Evolutionary conservation across 2,888 invertebrate genomes (phyloP), one percentile per base, ranked within the genome.

Genomic region (Mallateleia sp.): DNA sequence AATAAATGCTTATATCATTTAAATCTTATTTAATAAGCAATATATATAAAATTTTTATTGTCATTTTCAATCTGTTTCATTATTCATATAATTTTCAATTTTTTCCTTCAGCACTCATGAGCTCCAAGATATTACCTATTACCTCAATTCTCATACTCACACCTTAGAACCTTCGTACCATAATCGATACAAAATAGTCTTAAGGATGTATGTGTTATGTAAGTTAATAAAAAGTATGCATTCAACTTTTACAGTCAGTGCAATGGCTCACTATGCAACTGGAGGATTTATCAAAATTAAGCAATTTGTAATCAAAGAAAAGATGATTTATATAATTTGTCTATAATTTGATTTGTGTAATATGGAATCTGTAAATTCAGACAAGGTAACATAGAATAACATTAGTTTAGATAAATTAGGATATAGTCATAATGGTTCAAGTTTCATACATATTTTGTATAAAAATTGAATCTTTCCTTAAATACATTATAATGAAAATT

Each of bases 301-400:
- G 14, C 50, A 25, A 60, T 54, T 28, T 52, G 22, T 60, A 58
- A 66, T 69, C 69, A 83, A 71, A 64, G 47, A 60, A 54, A 75
- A 22, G 24, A 32, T 58, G 66, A 66, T 34, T 67, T 75, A 25
- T 28, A 38, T 69, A 52, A 50, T 47, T 67, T 28, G 32, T 60
- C 11, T 56, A 28, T 79, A 79, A 67, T 62, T n/a, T n/a, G n/a
- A n/a, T 54, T 82, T 69, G 11, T 52, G 47, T 20, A 28, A 64
- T 71, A 75, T 77, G 75, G 69, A 75, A 14, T 47, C 77, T 54
- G 28, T 52, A 67, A 47, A 77, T 62, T 54, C 32, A 25, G 45
- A 69, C 11, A 83, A 83, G 83, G 77, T 83, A 83, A 83, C 24
- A 47, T 66, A 56, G 8, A 75, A 7, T 62, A 64, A 8, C 6